A percentile compares a stretch with the other conserved stretches of the same genome.
Evolutionary conservation across 1,140 invertebrate genomes (phyloP).

Genomic region (Drosophila mauritiana): DNA sequence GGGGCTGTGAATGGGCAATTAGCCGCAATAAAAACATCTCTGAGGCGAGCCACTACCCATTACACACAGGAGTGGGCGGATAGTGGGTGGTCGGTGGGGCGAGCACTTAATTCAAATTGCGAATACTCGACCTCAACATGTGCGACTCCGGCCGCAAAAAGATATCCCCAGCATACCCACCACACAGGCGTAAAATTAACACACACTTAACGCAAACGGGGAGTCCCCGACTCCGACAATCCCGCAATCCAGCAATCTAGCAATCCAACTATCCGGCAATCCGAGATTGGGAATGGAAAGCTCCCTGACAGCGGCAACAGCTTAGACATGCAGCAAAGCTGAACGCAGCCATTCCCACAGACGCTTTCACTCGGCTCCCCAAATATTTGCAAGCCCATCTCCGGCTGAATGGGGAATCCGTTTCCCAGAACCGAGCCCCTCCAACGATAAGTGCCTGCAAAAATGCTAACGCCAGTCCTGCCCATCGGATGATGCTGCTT

Average conservation of each 20-base stretch:
- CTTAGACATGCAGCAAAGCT: slow-evolving; percentile 72
- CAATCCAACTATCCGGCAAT: neutral
- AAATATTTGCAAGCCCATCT: slow-evolving; percentile 9
- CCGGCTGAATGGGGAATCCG: neutral
- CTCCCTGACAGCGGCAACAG: slow-evolving; percentile 43
- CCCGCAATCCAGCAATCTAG: too few relatives aligned
- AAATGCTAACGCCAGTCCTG: slow-evolving; percentile 49
- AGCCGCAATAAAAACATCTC: slow-evolving; percentile 75
- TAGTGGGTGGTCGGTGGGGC: slow-evolving; percentile 1
- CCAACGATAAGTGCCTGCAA: slow-evolving; percentile 18
- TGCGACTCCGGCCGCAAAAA: slow-evolving; percentile 11
- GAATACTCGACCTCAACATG: slow-evolving; percentile 61
- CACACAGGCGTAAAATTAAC: slow-evolving; percentile 68
- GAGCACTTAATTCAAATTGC: slow-evolving; percentile 79
- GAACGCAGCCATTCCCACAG: slow-evolving; percentile 32
- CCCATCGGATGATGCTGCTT: neutral
- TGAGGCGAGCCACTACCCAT: slow-evolving; percentile 11
- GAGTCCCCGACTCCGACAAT: neutral
- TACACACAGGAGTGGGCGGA: neutral
- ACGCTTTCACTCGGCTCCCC: slow-evolving; percentile 9
- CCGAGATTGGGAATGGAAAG: slow-evolving; percentile 11
- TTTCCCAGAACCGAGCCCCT: slow-evolving; percentile 9
- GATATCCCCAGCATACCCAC: slow-evolving; percentile 3
- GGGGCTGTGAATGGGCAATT: slow-evolving; percentile 74
- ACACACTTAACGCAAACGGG: slow-evolving; percentile 51